A percentile compares a stretch with the other conserved stretches of the same genome.
Conservation (phyloP, 2,888 invertebrate genomes). For the Leucophenga montana region DNA sequence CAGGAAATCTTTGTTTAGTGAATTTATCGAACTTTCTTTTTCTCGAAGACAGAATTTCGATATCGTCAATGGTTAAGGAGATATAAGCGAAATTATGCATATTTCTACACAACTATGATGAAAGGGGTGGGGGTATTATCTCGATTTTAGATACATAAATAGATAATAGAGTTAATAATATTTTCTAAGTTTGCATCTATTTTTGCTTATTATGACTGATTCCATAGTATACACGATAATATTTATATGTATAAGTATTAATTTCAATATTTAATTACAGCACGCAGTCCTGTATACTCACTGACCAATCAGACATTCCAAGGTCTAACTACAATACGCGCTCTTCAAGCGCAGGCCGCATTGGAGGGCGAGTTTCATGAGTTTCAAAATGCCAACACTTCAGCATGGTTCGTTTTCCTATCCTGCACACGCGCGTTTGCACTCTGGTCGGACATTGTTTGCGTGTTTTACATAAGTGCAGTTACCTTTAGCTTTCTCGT, state of each 20-base stretch:
- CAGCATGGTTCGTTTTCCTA: conserved; percentile 87
- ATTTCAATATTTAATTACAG: conserved; percentile 71
- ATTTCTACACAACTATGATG: too few relatives aligned
- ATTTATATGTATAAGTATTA: neutral
- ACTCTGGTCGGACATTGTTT: conserved; percentile 91
- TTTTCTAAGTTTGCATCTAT: too few relatives aligned
- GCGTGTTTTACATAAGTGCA: conserved; percentile 86
- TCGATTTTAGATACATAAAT: too few relatives aligned
- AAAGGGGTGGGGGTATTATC: too few relatives aligned
- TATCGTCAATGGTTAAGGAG: too few relatives aligned
- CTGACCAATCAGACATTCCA: conserved; percentile 84
- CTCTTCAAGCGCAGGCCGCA: conserved; percentile 79
- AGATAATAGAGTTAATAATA: too few relatives aligned
- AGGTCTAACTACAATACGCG: conserved; percentile 84
- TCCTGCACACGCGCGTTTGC: conserved; percentile 94
- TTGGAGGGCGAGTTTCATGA: conserved; percentile 79
- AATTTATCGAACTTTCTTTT: too few relatives aligned
- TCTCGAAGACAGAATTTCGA: too few relatives aligned
- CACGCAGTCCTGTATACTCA: conserved; percentile 85
- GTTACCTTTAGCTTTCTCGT: conserved; percentile 90
- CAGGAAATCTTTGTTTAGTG: too few relatives aligned
- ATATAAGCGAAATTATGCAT: too few relatives aligned
- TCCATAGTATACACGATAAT: too few relatives aligned
- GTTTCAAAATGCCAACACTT: conserved; percentile 80
- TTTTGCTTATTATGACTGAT: too few relatives aligned